These are phyloP conservation scores for Cynocephalus volans DNA, from an alignment of 2,113 vertebrate species.

Conservation along the genomic window DNA sequence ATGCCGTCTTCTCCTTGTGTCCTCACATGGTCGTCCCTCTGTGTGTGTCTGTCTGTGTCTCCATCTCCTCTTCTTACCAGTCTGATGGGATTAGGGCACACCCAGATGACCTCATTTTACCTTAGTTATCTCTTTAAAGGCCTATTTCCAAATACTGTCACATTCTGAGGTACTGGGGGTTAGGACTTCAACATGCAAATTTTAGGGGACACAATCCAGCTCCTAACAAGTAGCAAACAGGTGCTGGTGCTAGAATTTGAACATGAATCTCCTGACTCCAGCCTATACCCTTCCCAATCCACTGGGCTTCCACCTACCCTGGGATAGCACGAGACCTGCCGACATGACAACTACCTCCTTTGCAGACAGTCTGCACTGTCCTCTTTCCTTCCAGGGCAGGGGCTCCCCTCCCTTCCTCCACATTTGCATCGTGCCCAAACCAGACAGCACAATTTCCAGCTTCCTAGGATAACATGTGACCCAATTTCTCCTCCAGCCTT, in stretches of 20 bases:
- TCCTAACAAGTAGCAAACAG: neutral
- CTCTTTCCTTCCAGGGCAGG: neutral
- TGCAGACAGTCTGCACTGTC: too few relatives aligned
- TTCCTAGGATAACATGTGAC: neutral
- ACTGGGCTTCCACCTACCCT: neutral
- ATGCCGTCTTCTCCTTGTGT: neutral
- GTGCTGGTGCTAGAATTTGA: neutral
- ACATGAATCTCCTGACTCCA: neutral
- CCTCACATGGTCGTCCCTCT: neutral
- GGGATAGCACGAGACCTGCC: neutral
- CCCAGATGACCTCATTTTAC: neutral
- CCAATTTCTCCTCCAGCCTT: constrained; percentile 64
- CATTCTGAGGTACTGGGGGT: neutral
- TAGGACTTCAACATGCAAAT: neutral
- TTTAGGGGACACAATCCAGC: neutral
- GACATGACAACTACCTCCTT: neutral
- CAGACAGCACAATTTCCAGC: neutral
- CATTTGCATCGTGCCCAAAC: neutral
- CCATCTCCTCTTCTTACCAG: neutral
- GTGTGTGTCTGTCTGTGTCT: neutral
- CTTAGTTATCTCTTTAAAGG: constrained; percentile 15
- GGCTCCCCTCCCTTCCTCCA: neutral
- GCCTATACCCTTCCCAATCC: neutral
- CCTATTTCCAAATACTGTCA: neutral
- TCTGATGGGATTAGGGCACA: neutral